Evolutionary conservation across 2,113 vertebrate species (phyloP).

Genomic region (Copsychus sechellarum): DNA sequence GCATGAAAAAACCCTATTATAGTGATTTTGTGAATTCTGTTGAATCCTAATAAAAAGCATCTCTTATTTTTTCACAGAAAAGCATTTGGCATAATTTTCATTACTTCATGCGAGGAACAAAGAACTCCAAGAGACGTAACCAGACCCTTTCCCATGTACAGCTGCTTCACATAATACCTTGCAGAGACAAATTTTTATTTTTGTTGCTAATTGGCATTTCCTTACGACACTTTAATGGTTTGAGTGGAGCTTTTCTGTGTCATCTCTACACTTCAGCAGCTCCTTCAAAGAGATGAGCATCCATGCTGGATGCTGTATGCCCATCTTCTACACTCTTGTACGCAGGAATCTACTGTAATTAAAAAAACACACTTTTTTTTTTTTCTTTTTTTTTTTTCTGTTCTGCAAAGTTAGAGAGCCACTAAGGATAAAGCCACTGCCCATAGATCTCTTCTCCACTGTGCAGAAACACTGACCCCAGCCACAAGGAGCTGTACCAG

Average conservation of each 20-base stretch:
- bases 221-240: not conserved
- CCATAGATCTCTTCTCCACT: not conserved
- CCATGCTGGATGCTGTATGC: not conserved
- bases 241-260: not conserved
- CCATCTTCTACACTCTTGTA: not conserved
- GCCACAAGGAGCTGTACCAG: not conserved
- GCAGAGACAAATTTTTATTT: not conserved
- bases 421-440: not conserved
- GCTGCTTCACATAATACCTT: not conserved
- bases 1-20: not conserved
- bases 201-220: not conserved
- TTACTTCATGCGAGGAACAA: not conserved
- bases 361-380: not conserved
- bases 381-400: no score
- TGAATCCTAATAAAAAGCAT: not conserved
- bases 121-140: not conserved
- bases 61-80: not conserved
- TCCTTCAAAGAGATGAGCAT: not conserved
- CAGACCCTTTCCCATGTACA: rapidly evolving
- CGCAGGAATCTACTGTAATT: not conserved
- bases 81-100: not conserved
- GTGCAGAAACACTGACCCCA: not conserved
- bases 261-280: not conserved
- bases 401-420: not conserved
- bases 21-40: not conserved